These are phyloP conservation scores for Scaptodrosophila lebanonensis DNA, from an alignment of 1,140 invertebrate genomes.

Conservation along the genomic window DNA sequence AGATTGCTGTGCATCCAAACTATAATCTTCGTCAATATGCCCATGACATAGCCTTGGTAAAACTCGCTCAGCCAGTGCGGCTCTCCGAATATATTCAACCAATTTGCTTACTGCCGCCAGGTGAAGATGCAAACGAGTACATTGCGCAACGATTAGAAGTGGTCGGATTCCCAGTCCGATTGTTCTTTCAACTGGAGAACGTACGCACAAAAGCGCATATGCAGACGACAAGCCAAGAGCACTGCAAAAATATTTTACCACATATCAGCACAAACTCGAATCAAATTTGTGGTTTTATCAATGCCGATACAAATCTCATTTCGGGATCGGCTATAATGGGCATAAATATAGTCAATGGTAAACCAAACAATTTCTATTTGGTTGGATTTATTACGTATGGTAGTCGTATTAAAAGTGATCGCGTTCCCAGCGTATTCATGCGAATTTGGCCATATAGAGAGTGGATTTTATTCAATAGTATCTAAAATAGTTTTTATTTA, in stretches of 20 bases:
- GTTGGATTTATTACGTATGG: not conserved
- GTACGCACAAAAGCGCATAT: no score
- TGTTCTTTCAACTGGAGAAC: no score
- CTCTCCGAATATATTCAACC: not conserved
- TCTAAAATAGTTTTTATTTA: not conserved
- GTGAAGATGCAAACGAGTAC: not conserved
- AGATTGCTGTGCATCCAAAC: slow-evolving; percentile 5
- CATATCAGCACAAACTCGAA: no score
- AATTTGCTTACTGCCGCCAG: not conserved
- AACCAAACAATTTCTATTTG: not conserved
- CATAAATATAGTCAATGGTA: not conserved
- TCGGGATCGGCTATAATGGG: not conserved
- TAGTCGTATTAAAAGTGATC: not conserved
- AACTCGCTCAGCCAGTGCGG: not conserved
- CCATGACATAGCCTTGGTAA: not conserved
- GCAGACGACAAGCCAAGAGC: no score
- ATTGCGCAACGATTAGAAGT: not conserved
- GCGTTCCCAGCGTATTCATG: not conserved
- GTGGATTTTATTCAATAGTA: not conserved
- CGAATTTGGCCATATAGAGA: not conserved
- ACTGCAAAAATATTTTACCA: no score
- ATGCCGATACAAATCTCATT: not conserved
- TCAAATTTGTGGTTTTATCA: not conserved
- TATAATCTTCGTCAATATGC: not conserved
- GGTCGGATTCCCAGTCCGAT: not conserved